These are phyloP conservation scores for Sialis fuliginosa DNA, from an alignment of 2,888 invertebrate genomes.

Conservation along the genomic window DNA sequence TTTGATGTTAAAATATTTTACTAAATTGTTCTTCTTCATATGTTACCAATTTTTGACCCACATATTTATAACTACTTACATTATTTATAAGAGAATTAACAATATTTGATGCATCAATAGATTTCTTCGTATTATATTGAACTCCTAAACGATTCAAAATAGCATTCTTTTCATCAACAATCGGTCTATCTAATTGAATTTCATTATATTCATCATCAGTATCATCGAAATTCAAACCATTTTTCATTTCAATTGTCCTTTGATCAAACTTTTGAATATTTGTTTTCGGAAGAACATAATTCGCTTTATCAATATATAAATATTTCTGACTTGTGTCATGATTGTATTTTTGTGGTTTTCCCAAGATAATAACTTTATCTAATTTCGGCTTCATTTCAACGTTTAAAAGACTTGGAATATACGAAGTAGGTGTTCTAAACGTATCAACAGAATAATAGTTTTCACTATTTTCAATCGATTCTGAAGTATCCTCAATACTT, in stretches of 20 bases:
- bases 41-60: too few species aligned
- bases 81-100: too few species aligned
- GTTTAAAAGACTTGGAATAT: constrained; percentile 9
- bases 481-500: background rate
- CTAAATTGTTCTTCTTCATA: too few species aligned
- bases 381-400: constrained; percentile 10
- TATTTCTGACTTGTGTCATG: background rate
- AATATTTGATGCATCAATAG: too few species aligned
- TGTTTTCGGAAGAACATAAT: background rate
- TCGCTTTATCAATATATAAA: constrained; percentile 3
- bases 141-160: too few species aligned
- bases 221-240: constrained; percentile 3
- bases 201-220: background rate
- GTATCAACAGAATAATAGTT: background rate
- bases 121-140: too few species aligned
- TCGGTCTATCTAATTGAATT: too few species aligned
- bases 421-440: too few species aligned
- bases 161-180: too few species aligned
- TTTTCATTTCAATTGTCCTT: background rate
- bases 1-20: too few species aligned
- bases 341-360: constrained; percentile 7
- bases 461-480: constrained; percentile 1
- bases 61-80: too few species aligned
- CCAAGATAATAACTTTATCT: constrained; percentile 13
- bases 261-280: background rate